Evolutionary conservation across 2,888 invertebrate genomes (phyloP).

Genomic region (Acanthosepion pharaonis): DNA sequence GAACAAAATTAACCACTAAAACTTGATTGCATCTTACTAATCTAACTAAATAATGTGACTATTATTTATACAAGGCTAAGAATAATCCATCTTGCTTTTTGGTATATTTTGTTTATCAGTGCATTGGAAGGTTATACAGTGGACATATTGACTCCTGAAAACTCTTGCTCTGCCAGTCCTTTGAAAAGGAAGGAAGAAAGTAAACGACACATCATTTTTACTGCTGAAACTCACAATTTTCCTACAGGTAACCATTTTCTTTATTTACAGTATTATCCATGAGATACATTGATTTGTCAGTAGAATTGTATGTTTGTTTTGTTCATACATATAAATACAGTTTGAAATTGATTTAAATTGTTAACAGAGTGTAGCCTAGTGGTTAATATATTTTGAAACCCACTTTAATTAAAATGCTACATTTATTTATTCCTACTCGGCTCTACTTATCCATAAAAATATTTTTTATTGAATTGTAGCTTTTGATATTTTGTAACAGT

Average conservation of each 20-base stretch:
- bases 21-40: neutral
- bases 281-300: neutral
- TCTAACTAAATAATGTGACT: neutral
- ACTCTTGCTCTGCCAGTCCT: constrained; percentile 81
- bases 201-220: constrained; percentile 92
- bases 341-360: too few relatives aligned
- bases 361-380: too few relatives aligned
- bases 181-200: constrained; percentile 77
- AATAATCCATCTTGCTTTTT: neutral
- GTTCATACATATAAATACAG: too few relatives aligned
- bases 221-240: constrained; percentile 99
- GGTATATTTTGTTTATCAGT: constrained; percentile 77
- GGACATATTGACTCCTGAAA: constrained; percentile 81
- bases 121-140: constrained; percentile 89
- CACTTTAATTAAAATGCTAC: too few relatives aligned
- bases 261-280: neutral
- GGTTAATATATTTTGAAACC: too few relatives aligned
- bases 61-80: neutral
- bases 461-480: too few relatives aligned
- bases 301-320: neutral
- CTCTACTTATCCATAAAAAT: too few relatives aligned
- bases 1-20: neutral
- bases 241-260: constrained; percentile 75
- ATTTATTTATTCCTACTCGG: too few relatives aligned
- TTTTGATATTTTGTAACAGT: too few relatives aligned